Evolutionary conservation across 2,113 vertebrate genomes (phyloP).

Genomic region (Hypomesus transpacificus): DNA sequence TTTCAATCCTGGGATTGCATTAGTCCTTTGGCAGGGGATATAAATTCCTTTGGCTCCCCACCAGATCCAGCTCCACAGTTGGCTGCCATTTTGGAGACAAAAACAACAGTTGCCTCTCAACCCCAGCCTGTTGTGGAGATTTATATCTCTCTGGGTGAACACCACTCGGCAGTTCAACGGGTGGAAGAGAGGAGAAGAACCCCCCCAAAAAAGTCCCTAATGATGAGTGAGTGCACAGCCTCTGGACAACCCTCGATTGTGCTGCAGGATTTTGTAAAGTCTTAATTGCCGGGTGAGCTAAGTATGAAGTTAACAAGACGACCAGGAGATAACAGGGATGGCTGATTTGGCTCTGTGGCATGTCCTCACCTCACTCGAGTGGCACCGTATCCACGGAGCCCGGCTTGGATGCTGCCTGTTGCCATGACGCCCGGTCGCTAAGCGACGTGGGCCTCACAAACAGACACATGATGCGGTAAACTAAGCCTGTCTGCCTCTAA

Average conservation of each 20-base stretch:
- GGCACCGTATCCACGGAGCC: slow-evolving; percentile 20
- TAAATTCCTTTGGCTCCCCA: slow-evolving; percentile 48
- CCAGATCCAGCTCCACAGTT: slow-evolving; percentile 32
- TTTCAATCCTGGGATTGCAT: slow-evolving; percentile 47
- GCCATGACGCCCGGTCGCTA: slow-evolving; percentile 56
- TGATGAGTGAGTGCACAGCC: too few species aligned
- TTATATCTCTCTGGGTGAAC: slow-evolving; percentile 25
- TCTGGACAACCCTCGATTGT: too few species aligned
- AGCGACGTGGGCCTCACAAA: slow-evolving; percentile 49
- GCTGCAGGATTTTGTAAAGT: too few species aligned
- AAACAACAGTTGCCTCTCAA: slow-evolving; percentile 47
- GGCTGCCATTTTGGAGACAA: slow-evolving; percentile 42
- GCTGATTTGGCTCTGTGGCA: too few species aligned
- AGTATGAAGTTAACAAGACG: too few species aligned
- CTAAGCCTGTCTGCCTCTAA: neutral
- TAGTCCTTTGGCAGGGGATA: slow-evolving; percentile 52
- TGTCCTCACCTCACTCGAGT: slow-evolving; percentile 26
- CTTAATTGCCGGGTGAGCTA: too few species aligned
- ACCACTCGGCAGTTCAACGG: slow-evolving; percentile 11
- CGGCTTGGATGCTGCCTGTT: slow-evolving; percentile 44
- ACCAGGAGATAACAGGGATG: too few species aligned
- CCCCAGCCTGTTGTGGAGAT: slow-evolving; percentile 20
- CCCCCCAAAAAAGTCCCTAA: too few species aligned
- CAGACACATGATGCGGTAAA: slow-evolving; percentile 26
- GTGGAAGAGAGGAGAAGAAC: slow-evolving; percentile 1